A percentile compares a stretch with the other conserved stretches of the same genome.
These are phyloP conservation scores for Nematolebias whitei DNA, from an alignment of 2,113 vertebrate species.

Conservation along the genomic window DNA sequence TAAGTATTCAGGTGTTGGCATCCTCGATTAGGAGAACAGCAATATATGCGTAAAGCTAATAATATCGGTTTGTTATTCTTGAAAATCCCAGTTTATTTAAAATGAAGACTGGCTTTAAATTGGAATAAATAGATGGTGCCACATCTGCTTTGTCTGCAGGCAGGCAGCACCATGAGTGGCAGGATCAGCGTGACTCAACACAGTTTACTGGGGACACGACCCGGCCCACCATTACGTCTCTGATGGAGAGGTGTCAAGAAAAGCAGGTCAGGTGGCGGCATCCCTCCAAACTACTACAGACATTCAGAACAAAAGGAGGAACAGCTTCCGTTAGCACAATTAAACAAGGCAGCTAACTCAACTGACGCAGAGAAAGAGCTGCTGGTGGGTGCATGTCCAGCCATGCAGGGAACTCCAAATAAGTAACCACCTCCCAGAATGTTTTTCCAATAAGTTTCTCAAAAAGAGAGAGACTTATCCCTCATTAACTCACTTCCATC, in stretches of 20 bases:
- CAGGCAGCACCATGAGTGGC: background rate
- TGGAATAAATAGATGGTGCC: background rate
- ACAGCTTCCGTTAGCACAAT: slow-evolving; percentile 50
- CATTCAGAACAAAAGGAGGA: slow-evolving; percentile 33
- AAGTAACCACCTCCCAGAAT: slow-evolving; percentile 57
- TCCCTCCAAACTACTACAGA: slow-evolving; percentile 52
- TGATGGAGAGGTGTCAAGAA: slow-evolving; percentile 55
- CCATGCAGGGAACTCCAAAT: slow-evolving; percentile 15
- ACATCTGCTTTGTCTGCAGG: background rate
- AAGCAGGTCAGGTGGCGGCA: slow-evolving; percentile 41
- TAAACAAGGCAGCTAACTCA: slow-evolving; percentile 55
- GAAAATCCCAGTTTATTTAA: no score
- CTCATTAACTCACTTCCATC: slow-evolving; percentile 32
- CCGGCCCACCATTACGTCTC: slow-evolving; percentile 39
- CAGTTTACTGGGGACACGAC: slow-evolving; percentile 30
- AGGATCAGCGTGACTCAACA: slow-evolving; percentile 55
- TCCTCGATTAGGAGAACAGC: no score
- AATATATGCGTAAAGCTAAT: no score
- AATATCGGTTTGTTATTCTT: no score
- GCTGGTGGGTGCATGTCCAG: background rate
- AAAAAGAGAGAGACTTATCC: slow-evolving; percentile 48
- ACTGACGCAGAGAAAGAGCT: slow-evolving; percentile 49
- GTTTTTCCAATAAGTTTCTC: slow-evolving; percentile 53
- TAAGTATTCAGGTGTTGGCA: no score
- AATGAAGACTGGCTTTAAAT: no score